Evolutionary conservation across 2,113 vertebrate genomes (phyloP).

Genomic region (Panthera tigris): DNA sequence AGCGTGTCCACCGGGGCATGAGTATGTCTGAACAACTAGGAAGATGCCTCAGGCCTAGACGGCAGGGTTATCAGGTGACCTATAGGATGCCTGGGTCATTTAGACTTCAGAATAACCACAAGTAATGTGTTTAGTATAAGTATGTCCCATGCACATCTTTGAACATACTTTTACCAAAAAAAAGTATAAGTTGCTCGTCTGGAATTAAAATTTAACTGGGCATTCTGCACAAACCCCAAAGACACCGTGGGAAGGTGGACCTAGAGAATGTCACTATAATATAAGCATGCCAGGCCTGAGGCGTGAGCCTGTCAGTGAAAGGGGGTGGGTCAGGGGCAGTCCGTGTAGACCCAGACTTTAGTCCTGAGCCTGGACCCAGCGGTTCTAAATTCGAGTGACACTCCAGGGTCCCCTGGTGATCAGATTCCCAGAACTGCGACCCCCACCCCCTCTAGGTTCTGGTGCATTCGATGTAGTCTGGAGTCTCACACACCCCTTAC

Average conservation of each 20-base stretch:
- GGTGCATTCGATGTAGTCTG: neutral
- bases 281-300: neutral
- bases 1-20: fast-evolving
- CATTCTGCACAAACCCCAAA: neutral
- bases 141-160: neutral
- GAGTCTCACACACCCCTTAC: neutral
- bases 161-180: neutral
- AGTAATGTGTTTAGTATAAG: neutral
- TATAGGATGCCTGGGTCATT: neutral
- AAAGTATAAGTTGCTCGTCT: neutral
- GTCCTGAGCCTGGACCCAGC: neutral
- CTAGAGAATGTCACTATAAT: neutral
- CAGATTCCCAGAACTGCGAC: neutral
- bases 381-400: neutral
- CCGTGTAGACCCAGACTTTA: neutral
- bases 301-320: neutral
- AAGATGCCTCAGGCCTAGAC: neutral
- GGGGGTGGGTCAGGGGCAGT: neutral
- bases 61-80: neutral
- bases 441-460: neutral
- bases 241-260: neutral
- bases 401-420: neutral
- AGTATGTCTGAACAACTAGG: neutral
- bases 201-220: neutral
- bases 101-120: neutral